Evolutionary conservation across 2,113 vertebrate genomes (phyloP).

Genomic region (Prochilodus magdalenae): DNA sequence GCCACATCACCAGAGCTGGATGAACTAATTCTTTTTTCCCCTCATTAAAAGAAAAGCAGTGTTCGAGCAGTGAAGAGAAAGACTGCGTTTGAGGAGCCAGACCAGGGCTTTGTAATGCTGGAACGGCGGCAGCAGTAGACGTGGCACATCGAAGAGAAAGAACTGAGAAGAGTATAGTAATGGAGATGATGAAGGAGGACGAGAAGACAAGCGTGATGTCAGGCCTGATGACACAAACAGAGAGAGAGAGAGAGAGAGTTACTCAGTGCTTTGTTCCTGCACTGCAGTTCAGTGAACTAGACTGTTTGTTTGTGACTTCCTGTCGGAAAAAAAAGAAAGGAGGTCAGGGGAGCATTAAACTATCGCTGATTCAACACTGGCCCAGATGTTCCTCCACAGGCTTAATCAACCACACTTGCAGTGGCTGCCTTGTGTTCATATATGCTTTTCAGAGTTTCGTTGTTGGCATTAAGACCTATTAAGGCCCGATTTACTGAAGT

Average conservation of each 20-base stretch:
- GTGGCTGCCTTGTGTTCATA: too few species aligned
- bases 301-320: constrained; percentile 66
- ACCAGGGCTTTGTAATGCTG: background rate
- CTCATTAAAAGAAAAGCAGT: constrained; percentile 43
- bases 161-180: background rate
- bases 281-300: constrained; percentile 64
- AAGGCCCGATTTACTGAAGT: too few species aligned
- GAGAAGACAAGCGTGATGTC: background rate
- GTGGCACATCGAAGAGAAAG: background rate
- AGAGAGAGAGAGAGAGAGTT: constrained; percentile 49
- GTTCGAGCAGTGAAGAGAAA: constrained; percentile 13
- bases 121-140: constrained; percentile 23
- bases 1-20: constrained; percentile 64
- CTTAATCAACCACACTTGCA: constrained; percentile 4
- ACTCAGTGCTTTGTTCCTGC: constrained; percentile 55
- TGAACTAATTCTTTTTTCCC: constrained; percentile 39
- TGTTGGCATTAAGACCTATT: too few species aligned
- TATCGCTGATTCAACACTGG: background rate
- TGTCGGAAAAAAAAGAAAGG: constrained; percentile 64
- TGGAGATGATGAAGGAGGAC: background rate
- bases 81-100: background rate
- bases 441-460: too few species aligned
- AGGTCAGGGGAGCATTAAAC: constrained; percentile 65
- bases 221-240: constrained; percentile 58
- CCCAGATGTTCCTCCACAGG: constrained; percentile 30